Base-by-base conservation (phyloP, 2,888 invertebrate species). In the Ceratothoa steindachneri region DNA sequence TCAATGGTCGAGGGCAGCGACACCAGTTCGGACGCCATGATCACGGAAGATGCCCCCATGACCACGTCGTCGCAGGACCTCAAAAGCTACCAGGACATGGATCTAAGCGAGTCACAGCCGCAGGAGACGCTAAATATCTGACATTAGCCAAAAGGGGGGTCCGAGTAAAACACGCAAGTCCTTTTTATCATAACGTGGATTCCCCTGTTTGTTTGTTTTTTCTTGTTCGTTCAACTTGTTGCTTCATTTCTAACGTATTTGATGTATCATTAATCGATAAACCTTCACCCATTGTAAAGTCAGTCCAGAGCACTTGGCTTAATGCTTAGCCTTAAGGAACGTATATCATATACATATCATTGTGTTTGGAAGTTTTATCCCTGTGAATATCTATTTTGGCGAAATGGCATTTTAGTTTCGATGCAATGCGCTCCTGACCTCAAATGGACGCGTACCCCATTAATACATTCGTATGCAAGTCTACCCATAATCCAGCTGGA, bases 11-110 rank as follows among this genome's bases (percentile, higher is more conserved):
- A 55, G 19, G 55, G 76, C 27, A 72, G 72, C 22, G 73, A 69
- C 15, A 68, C 72, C 67, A 76, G 76, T 67, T 73, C 71, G 19
- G 76, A 76, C 52, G 76, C 76, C 52, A 76, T 76, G 76, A 71
- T 76, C 29, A 76, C 76, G 2, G 76, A 76, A 51, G 76, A 76
- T 29, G 73, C 73, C 9, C 76, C 76, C 12, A 30, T 30, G 66
- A 60, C 60, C 19, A 15, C 71, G 4, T 19, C 68, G 12, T 65
- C 29, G 24, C 55, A 55, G 55, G 73, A 76, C 67, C 70, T 73
- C 66, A 76, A 76, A 52, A 67, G 53, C 24, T 76, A 73, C 65
- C 76, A 76, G 51, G 76, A 73, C 28, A 76, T 76, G 76, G 76
- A 76, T 52, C 64, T 76, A 7, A 76, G 73, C 60, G 76, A 76